Conservation (phyloP, 2,888 invertebrate species). For the Taenaris catops region DNA sequence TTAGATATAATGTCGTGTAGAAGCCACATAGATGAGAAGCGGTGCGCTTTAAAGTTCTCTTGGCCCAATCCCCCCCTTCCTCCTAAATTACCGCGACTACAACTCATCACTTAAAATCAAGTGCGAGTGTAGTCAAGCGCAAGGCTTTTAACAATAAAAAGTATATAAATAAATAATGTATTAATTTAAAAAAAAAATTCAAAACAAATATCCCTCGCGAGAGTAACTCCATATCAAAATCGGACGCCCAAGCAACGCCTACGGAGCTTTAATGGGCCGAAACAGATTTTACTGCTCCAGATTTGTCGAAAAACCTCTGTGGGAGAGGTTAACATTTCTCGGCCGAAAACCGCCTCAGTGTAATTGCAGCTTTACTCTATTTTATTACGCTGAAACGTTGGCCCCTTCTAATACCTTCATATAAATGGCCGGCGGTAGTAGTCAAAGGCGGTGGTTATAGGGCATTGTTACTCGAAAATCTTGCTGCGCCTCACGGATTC, state of each 20-base stretch:
- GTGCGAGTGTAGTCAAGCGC: no score
- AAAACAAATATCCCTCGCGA: neutral
- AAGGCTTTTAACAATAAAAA: no score
- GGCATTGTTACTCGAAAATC: conserved; percentile 57
- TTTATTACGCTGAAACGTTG: conserved; percentile 34
- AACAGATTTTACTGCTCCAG: conserved; percentile 25
- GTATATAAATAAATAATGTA: no score
- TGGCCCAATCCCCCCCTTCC: no score
- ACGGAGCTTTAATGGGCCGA: conserved; percentile 18
- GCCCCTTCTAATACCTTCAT: conserved; percentile 49
- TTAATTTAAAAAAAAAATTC: no score
- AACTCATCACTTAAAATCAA: no score
- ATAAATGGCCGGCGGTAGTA: conserved; percentile 42
- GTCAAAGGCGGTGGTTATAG: conserved; percentile 35
- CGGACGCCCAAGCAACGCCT: conserved; percentile 4
- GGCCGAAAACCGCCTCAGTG: conserved; percentile 37
- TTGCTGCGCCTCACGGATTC: conserved; percentile 27
- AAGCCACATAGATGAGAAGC: no score
- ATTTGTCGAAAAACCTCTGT: conserved; percentile 22
- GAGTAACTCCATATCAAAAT: conserved; percentile 15
- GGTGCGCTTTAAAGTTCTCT: no score
- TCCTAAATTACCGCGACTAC: no score
- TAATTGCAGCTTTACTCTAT: conserved; percentile 46
- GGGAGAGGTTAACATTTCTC: conserved; percentile 21
- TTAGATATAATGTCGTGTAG: no score